Base-by-base conservation (phyloP, 1,140 invertebrate species). In the Aphaenogaster floridana region DNA sequence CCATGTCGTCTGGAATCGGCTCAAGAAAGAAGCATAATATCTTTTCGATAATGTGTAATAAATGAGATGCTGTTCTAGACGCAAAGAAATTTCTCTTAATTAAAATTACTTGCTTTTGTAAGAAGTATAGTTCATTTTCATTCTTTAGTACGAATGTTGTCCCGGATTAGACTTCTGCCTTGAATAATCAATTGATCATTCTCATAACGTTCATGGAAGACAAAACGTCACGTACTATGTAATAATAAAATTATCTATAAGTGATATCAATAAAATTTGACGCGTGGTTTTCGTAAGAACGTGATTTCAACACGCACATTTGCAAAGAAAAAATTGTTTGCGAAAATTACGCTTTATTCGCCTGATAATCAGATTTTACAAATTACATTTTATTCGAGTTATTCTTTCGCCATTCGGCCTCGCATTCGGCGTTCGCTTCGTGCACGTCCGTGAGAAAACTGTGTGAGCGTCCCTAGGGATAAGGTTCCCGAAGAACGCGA, bases 401-500 rank as follows among this genome's bases (percentile, higher is more conserved):
- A 91, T 93, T 89, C 15, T 39, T 13, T 59, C 21, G 3, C 2
- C 13, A 28, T 42, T 83, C 21, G 21, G 21, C 21, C 21, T 21
- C 21, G 21, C 21, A 21, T 21, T 21, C 42, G 13, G 45, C 88
- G 89, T 77, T 85, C 68, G 36, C 72, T 78, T 90, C 87, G 93
- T 94, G 92, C 63, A 54, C 48, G 64, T 93, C 92, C 69, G 28
- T 88, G 91, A 92, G 92, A 91, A 93, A 91, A 93, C 89, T 90
- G 87, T 86, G 90, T 86, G 91, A 88, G 91, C 90, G 91, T 94
- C 92, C 92, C 93, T 91, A 93, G 91, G 91, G 93, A 94, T 92
- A 91, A 91, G 66, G 69, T 42, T 42, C 61, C 45, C 9, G 28
- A 61, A 61, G 59, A 85, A 79, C 17, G 79, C 17, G 78, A 84